Evolutionary conservation across 2,888 invertebrate genomes (phyloP).

Genomic region (Mythimna ferrago): DNA sequence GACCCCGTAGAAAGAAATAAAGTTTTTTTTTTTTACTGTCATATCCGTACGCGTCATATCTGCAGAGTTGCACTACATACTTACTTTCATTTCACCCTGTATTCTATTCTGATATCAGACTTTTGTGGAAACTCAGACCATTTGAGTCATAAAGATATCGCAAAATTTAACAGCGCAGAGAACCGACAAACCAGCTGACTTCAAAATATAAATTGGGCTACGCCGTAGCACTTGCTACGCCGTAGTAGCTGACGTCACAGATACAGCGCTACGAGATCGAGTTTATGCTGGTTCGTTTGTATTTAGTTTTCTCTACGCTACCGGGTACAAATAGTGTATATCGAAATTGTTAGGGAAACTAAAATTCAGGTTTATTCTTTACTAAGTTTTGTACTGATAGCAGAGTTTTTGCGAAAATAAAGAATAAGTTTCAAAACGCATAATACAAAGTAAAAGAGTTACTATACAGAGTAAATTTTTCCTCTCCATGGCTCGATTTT

Average conservation of each 20-base stretch:
- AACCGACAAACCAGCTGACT: not conserved
- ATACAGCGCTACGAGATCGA: slow-evolving; percentile 37
- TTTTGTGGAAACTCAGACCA: not conserved
- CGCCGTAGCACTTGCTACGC: slow-evolving; percentile 20
- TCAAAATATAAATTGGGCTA: slow-evolving; percentile 17
- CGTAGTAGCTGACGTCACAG: slow-evolving; percentile 32
- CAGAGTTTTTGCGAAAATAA: no score
- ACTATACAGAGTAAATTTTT: no score
- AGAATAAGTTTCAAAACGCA: no score
- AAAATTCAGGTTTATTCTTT: no score
- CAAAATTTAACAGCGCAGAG: slow-evolving; percentile 6
- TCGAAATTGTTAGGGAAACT: not conserved
- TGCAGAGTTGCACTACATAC: not conserved
- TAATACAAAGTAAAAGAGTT: no score
- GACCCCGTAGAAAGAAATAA: no score
- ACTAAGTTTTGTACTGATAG: no score
- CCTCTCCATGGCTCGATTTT: no score
- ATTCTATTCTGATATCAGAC: not conserved
- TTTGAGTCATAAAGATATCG: not conserved
- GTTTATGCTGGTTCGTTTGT: slow-evolving; percentile 20
- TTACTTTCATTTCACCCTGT: not conserved
- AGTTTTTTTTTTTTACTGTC: no score
- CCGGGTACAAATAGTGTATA: slow-evolving; percentile 17
- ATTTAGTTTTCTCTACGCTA: slow-evolving; percentile 26
- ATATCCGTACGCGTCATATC: not conserved